phyloP scores from a whole-genome alignment of 2,797 vertebrate species.

The Pachyuromys duprasi region DNA sequence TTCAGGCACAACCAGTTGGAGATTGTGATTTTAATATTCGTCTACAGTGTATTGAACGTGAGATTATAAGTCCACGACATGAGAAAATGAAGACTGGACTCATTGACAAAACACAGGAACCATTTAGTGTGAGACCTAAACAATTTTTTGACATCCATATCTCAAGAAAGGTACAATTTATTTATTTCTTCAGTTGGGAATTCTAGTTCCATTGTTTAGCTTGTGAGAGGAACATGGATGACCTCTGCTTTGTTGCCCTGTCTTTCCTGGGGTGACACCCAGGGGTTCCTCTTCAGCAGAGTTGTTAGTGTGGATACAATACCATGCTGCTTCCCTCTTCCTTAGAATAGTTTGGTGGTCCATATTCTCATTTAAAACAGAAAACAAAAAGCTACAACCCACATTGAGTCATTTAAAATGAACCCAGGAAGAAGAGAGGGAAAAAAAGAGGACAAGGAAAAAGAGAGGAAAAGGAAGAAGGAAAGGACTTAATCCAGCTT shows the following conservation, averaged over 20 bases:
- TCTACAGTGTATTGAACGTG: slow-evolving; percentile 96
- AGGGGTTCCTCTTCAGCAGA: neutral
- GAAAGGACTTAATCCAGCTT: neutral
- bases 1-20: slow-evolving; percentile 96
- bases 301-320: neutral
- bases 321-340: slow-evolving; percentile 4
- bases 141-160: slow-evolving; percentile 96
- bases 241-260: neutral
- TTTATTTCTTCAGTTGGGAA: slow-evolving; percentile 31
- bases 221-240: slow-evolving; percentile 49
- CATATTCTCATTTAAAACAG: slow-evolving; percentile 13
- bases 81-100: slow-evolving; percentile 98
- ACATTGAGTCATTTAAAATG: neutral
- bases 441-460: neutral
- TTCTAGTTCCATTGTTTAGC: slow-evolving; percentile 18
- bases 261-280: neutral
- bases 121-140: slow-evolving; percentile 96
- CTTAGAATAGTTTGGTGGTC: slow-evolving; percentile 28
- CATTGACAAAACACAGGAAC: slow-evolving; percentile 97
- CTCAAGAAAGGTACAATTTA: slow-evolving; percentile 92
- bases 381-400: neutral
- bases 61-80: slow-evolving; percentile 96
- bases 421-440: neutral
- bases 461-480: neutral
- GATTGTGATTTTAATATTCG: slow-evolving; percentile 97